A percentile compares a stretch with the other conserved stretches of the same genome.
These are phyloP conservation scores for Clostera curtula DNA, from an alignment of 2,888 invertebrate species.

Conservation along the genomic window DNA sequence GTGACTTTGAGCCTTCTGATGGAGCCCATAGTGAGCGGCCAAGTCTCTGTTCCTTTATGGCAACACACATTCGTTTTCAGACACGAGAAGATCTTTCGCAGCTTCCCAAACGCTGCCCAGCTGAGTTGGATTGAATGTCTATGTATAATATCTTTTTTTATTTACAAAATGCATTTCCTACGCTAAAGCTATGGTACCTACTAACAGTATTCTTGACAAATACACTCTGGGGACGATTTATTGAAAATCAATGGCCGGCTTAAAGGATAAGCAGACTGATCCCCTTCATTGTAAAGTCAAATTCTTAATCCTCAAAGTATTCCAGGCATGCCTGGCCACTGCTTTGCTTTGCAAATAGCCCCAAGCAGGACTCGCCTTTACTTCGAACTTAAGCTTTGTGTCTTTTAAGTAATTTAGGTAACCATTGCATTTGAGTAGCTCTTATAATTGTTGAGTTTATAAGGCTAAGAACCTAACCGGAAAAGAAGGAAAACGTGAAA, in stretches of 20 bases:
- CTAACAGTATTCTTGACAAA: constrained; percentile 25
- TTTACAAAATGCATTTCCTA: too few relatives aligned
- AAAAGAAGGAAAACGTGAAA: too few relatives aligned
- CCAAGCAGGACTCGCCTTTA: constrained; percentile 23
- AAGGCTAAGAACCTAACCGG: too few relatives aligned
- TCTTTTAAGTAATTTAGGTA: constrained; percentile 17
- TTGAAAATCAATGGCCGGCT: constrained; percentile 42
- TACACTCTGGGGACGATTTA: constrained; percentile 25
- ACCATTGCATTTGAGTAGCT: constrained; percentile 7
- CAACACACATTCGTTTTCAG: too few relatives aligned
- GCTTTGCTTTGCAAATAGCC: constrained; percentile 46
- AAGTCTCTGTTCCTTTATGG: too few relatives aligned
- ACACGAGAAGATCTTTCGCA: too few relatives aligned
- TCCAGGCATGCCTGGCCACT: constrained; percentile 37
- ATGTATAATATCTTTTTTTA: too few relatives aligned
- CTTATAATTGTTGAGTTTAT: background rate
- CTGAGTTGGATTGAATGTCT: too few relatives aligned
- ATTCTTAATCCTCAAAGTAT: constrained; percentile 54
- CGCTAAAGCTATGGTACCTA: too few relatives aligned
- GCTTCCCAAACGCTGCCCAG: too few relatives aligned
- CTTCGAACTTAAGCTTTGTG: constrained; percentile 14
- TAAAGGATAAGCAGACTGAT: constrained; percentile 41
- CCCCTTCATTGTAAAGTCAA: constrained; percentile 60
- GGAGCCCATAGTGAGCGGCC: too few relatives aligned
- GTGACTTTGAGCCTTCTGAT: too few relatives aligned